phyloP scores from a whole-genome alignment of 2,888 invertebrate genomes.

The Corbicula japonica region DNA sequence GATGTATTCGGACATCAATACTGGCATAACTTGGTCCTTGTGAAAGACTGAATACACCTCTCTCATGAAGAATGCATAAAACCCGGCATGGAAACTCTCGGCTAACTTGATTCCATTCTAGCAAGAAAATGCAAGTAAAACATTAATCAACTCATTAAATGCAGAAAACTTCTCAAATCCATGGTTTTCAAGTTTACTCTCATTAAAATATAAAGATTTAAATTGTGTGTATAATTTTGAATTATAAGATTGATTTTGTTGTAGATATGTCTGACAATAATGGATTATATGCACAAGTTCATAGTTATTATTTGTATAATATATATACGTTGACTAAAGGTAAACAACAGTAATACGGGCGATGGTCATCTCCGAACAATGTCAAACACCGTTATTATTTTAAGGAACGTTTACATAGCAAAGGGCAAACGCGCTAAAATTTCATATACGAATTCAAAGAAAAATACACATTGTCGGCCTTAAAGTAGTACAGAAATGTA shows the following conservation, averaged over 20 bases:
- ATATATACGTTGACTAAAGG: too few relatives aligned
- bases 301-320: too few relatives aligned
- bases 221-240: background rate
- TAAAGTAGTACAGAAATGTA: too few relatives aligned
- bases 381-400: too few relatives aligned
- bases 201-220: too few relatives aligned
- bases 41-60: slow-evolving; percentile 2
- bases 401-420: too few relatives aligned
- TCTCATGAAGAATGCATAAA: slow-evolving; percentile 10
- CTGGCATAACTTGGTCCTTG: background rate
- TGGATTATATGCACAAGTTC: background rate
- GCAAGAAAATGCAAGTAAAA: background rate
- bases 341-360: too few relatives aligned
- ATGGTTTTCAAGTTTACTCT: background rate
- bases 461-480: too few relatives aligned
- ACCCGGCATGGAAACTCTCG: slow-evolving; percentile 2
- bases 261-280: background rate
- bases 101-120: background rate
- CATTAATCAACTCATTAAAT: background rate
- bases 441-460: too few relatives aligned
- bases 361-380: too few relatives aligned
- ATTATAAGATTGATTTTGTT: background rate
- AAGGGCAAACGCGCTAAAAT: too few relatives aligned
- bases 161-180: background rate
- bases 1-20: slow-evolving; percentile 9